phyloP scores from a whole-genome alignment of 1,140 invertebrate genomes.

The Delia radicum region DNA sequence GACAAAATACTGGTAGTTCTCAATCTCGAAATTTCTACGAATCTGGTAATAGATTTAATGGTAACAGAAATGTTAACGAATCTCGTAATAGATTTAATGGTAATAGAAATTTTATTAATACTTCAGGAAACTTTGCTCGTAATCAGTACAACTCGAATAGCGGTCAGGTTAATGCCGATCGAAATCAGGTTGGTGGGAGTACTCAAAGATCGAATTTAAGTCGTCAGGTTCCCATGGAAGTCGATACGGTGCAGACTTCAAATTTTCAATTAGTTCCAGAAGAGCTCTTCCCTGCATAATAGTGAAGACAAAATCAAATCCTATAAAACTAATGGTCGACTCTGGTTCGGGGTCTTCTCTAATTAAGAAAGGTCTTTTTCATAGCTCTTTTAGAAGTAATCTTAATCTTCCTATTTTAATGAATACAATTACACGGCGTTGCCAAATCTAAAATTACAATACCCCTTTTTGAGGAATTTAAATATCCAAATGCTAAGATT shows the following conservation, averaged over 20 bases:
- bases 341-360: neutral
- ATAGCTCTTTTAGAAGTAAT: neutral
- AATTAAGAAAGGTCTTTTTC: neutral
- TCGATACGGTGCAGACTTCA: neutral
- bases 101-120: neutral
- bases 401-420: neutral
- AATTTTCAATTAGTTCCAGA: neutral
- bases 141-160: neutral
- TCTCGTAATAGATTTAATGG: neutral
- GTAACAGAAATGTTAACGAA: neutral
- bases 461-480: neutral
- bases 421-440: neutral
- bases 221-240: neutral
- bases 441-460: neutral
- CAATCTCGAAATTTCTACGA: neutral
- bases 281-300: neutral
- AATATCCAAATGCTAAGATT: neutral
- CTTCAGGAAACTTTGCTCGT: neutral
- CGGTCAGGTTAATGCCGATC: neutral
- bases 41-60: no score
- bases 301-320: neutral
- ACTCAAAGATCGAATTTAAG: neutral
- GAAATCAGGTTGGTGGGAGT: neutral
- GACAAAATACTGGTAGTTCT: no score
- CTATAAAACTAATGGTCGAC: neutral